Conservation (phyloP, 2,888 invertebrate genomes). For the Cylindroiulus punctatus region DNA sequence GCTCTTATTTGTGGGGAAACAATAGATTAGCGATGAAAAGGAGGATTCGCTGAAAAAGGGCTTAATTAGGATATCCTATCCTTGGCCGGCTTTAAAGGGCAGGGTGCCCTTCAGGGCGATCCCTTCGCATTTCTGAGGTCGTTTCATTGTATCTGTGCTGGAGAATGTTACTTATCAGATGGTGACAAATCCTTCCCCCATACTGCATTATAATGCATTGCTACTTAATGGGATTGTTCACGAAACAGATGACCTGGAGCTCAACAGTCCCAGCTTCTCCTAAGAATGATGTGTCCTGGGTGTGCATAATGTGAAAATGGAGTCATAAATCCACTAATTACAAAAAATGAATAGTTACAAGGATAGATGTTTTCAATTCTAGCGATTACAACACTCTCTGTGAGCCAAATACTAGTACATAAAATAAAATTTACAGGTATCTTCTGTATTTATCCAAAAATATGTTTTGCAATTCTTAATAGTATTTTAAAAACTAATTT, state of each 20-base stretch:
- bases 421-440: no score
- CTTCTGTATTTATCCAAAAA: no score
- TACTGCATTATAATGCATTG: no score
- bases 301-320: no score
- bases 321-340: no score
- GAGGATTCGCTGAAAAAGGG: background rate
- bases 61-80: slow-evolving; percentile 17
- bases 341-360: no score
- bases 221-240: no score
- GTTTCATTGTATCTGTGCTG: background rate
- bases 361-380: no score
- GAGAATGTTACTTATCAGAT: background rate
- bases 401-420: no score
- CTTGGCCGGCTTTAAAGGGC: background rate
- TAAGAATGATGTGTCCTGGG: background rate
- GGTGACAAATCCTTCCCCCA: background rate
- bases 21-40: slow-evolving; percentile 40
- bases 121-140: background rate
- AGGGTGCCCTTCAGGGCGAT: background rate
- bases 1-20: slow-evolving; percentile 21
- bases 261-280: background rate
- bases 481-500: no score
- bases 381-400: no score
- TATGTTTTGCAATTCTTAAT: no score
- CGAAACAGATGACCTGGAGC: background rate